phyloP scores from a whole-genome alignment of 2,113 vertebrate genomes.

The Thermophis baileyi region DNA sequence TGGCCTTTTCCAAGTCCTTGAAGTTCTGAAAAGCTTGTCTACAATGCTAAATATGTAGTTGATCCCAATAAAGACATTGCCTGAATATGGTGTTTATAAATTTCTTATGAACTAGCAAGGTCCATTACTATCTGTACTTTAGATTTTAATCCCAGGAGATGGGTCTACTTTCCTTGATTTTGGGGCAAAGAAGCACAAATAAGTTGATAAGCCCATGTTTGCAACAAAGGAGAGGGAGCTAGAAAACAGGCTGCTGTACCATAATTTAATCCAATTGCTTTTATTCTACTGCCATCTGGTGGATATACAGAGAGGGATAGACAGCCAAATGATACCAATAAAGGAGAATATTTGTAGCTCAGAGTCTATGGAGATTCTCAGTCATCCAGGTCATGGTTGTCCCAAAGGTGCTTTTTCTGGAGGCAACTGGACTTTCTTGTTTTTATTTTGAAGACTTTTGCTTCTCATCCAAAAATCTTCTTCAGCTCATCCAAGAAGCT shows the following conservation, averaged over 20 bases:
- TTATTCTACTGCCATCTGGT: slow-evolving; percentile 23
- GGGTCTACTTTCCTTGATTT: not conserved
- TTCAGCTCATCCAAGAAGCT: too few relatives aligned
- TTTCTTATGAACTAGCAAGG: not conserved
- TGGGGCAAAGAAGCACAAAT: not conserved
- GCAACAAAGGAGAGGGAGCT: not conserved
- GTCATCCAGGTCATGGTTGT: too few relatives aligned
- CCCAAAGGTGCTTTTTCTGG: too few relatives aligned
- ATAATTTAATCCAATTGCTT: not conserved
- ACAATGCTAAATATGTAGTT: not conserved
- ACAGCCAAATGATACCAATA: not conserved
- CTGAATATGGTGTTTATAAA: not conserved
- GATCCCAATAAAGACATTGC: not conserved
- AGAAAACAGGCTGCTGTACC: not conserved
- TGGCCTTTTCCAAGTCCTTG: not conserved
- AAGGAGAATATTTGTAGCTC: not conserved
- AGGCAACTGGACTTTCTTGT: too few relatives aligned
- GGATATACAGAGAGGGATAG: not conserved
- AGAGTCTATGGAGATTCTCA: not conserved
- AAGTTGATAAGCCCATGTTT: not conserved
- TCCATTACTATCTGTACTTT: not conserved
- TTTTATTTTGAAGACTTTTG: too few relatives aligned
- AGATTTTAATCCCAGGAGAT: not conserved
- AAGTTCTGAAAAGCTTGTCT: not conserved
- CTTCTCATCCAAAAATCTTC: too few relatives aligned